Conservation (phyloP, 1,140 invertebrate species). For the Megathymus violae region DNA sequence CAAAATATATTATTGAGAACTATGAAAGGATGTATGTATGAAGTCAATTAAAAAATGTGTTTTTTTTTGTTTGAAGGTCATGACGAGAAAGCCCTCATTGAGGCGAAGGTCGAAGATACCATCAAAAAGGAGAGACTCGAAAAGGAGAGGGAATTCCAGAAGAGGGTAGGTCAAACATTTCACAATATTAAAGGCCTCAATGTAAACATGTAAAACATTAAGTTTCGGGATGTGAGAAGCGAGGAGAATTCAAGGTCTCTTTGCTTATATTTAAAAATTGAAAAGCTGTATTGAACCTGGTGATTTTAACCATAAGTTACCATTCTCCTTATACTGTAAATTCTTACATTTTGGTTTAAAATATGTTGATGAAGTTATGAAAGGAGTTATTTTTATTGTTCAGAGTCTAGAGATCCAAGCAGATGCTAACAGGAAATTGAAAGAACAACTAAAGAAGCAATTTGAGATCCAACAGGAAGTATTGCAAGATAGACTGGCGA, state of each 20-base stretch:
- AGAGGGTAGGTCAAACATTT: conserved; percentile 52
- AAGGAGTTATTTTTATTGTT: conserved; percentile 34
- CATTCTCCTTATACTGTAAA: too few relatives aligned
- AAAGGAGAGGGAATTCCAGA: conserved; percentile 64
- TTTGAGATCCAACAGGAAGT: conserved; percentile 72
- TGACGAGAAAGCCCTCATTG: conserved; percentile 68
- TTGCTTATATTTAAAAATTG: too few relatives aligned
- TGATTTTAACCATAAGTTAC: too few relatives aligned
- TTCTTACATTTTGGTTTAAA: too few relatives aligned
- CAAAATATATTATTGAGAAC: too few relatives aligned
- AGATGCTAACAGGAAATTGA: conserved; percentile 61
- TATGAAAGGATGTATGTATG: too few relatives aligned
- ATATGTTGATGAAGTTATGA: conserved; percentile 8
- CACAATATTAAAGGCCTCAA: conserved; percentile 6
- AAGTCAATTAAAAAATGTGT: too few relatives aligned
- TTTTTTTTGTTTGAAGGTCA: conserved; percentile 55
- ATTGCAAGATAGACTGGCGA: conserved; percentile 55
- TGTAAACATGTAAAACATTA: too few relatives aligned
- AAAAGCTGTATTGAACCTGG: too few relatives aligned
- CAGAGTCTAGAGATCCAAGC: conserved; percentile 64
- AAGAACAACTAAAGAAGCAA: conserved; percentile 67
- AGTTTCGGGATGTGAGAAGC: too few relatives aligned
- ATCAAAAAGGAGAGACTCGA: conserved; percentile 57
- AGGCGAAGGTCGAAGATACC: conserved; percentile 68
- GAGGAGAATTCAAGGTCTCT: too few relatives aligned